Evolutionary conservation across 2,113 vertebrate species (phyloP), one percentile per base, ranked within the genome.

Genomic region (Apodemus speciosus): DNA sequence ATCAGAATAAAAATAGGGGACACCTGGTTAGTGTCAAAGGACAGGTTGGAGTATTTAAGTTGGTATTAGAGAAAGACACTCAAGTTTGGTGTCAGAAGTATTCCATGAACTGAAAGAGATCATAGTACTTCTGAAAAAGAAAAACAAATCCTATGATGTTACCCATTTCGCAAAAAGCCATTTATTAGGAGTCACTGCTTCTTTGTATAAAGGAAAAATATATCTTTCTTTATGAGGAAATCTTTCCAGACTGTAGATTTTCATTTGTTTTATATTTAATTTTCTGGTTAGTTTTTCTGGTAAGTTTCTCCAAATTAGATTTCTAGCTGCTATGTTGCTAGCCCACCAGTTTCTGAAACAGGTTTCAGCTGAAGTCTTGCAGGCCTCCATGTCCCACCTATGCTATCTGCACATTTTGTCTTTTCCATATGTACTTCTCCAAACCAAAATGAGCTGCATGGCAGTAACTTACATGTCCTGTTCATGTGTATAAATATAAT

Each of bases 221-320:
- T 5, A 49, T 32, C 25, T 35, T 38, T 91, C 85, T 89, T 75
- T 58, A 72, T 60, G 27, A 88, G 53, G n/a, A 88, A 87, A 88
- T 60, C n/a, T 23, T 81, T 83, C n/a, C 75, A 62, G 60, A 92
- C 46, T 51, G 71, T 56, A 56, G 81, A 69, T 69, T 88, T 90
- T 75, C n/a, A 43, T 75, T 68, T 9, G 56, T 43, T 92, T 77
- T 76, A 32, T 51, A 68, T 35, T 72, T 73, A 14, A 32, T 75
- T 89, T 75, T 49, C 69, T 92, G 43, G 35, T 85, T 92, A 56
- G 51, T 73, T 89, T 88, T 92, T 92, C 56, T 89, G 40, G 87
- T 49, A 90, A 8, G 62, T 69, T 92, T 93, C 43, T 91, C 68
- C 90, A 46, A 84, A 72, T 25, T 6, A 27, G 23, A 77, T 49